Evolutionary conservation across 1,140 invertebrate species (phyloP).

Genomic region (Heliconius himera): DNA sequence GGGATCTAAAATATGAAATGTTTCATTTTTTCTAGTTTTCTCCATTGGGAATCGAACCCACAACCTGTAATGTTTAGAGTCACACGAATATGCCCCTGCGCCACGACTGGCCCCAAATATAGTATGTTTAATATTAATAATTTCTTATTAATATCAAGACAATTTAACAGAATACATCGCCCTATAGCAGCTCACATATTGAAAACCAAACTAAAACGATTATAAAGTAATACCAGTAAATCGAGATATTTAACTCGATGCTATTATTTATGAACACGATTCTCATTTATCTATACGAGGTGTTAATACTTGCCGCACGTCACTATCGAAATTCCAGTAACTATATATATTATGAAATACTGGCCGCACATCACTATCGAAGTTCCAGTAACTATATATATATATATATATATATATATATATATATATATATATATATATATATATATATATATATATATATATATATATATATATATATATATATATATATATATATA

Average conservation of each 20-base stretch:
- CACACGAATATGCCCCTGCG: too few relatives aligned
- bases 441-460: too few relatives aligned
- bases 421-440: too few relatives aligned
- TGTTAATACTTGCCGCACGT: slow-evolving; percentile 30
- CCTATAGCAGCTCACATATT: neutral
- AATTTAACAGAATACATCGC: neutral
- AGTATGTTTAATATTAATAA: neutral
- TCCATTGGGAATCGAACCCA: too few relatives aligned
- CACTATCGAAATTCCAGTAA: slow-evolving; percentile 22
- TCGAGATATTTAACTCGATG: slow-evolving; percentile 26
- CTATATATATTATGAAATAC: slow-evolving; percentile 32
- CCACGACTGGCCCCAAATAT: too few relatives aligned
- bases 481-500: too few relatives aligned
- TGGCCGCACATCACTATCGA: slow-evolving; percentile 15
- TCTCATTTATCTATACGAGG: slow-evolving; percentile 35
- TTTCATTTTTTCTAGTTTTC: too few relatives aligned
- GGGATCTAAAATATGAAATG: too few relatives aligned
- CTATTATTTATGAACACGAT: slow-evolving; percentile 38
- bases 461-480: too few relatives aligned
- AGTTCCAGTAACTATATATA: slow-evolving; percentile 28
- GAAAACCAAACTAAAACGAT: slow-evolving; percentile 7
- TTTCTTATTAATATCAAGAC: neutral
- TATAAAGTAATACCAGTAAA: slow-evolving; percentile 35
- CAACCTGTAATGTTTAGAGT: too few relatives aligned
- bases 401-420: too few relatives aligned